Percentiles rank a stretch among this genome's conserved stretches.
These are phyloP conservation scores for Hemicentrotus pulcherrimus DNA, from an alignment of 35 echinoderm and acorn worm species.

Conservation along the genomic window DNA sequence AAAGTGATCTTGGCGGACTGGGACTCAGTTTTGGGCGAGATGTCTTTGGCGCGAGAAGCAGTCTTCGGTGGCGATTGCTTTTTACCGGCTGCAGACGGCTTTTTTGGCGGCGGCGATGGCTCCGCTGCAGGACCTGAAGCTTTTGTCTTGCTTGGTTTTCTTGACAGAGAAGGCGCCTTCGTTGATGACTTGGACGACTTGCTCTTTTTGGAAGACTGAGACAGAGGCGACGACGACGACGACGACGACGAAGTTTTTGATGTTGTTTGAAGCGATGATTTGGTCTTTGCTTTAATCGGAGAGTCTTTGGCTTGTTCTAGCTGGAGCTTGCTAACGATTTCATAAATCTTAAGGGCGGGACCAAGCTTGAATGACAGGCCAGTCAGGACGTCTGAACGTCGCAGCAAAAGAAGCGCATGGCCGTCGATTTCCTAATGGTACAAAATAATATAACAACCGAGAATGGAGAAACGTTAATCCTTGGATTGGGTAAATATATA, in stretches of 20 bases:
- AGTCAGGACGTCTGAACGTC: conserved; percentile 85
- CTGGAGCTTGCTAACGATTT: conserved; percentile 81
- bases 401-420: conserved; percentile 86
- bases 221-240: neutral
- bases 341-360: conserved; percentile 95
- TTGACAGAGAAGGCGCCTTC: neutral
- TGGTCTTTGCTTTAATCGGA: neutral
- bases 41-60: neutral
- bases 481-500: neutral
- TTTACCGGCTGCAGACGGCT: neutral
- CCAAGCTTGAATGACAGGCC: conserved; percentile 93
- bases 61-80: neutral
- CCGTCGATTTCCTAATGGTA: conserved; percentile 92
- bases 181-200: neutral
- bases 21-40: neutral
- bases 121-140: neutral
- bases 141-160: neutral
- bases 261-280: neutral
- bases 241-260: neutral
- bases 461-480: neutral
- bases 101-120: neutral
- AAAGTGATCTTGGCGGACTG: neutral
- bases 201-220: neutral
- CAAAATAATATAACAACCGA: neutral
- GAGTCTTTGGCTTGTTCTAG: conserved; percentile 37